A percentile compares a stretch with the other conserved stretches of the same genome.
phyloP scores from a whole-genome alignment of 1,140 invertebrate genomes.

The Drosophila pectinifera region DNA sequence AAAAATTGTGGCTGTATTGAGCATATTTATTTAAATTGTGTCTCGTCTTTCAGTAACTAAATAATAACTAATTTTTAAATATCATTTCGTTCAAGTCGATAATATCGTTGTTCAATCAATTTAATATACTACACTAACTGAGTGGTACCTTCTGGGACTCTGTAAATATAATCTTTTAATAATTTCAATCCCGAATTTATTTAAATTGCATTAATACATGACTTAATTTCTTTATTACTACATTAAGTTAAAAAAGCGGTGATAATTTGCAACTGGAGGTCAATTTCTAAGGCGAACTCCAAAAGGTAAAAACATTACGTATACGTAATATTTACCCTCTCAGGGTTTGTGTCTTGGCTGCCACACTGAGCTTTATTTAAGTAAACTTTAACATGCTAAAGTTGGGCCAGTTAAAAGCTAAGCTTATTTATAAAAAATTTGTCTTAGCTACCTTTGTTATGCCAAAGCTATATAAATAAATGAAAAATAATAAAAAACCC shows the following conservation, averaged over 20 bases:
- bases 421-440: neutral
- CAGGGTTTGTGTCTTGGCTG: slow-evolving; percentile 12
- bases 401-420: neutral
- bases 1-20: no score
- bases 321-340: slow-evolving; percentile 15
- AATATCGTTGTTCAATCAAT: no score
- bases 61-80: neutral
- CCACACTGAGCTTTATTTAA: neutral
- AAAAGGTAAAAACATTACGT: slow-evolving; percentile 20
- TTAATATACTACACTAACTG: neutral
- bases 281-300: neutral
- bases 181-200: no score
- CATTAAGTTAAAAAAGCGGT: no score
- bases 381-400: neutral
- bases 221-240: no score
- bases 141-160: no score
- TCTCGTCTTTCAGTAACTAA: neutral
- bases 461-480: slow-evolving; percentile 7
- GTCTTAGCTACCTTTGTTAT: neutral
- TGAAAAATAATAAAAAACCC: neutral
- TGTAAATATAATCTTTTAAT: no score
- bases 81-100: no score
- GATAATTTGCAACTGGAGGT: neutral
- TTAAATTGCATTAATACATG: no score
- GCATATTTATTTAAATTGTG: no score